A percentile compares a stretch with the other conserved stretches of the same genome.
Conservation (phyloP, 2,888 invertebrate species). For the Eupeodes luniger region DNA sequence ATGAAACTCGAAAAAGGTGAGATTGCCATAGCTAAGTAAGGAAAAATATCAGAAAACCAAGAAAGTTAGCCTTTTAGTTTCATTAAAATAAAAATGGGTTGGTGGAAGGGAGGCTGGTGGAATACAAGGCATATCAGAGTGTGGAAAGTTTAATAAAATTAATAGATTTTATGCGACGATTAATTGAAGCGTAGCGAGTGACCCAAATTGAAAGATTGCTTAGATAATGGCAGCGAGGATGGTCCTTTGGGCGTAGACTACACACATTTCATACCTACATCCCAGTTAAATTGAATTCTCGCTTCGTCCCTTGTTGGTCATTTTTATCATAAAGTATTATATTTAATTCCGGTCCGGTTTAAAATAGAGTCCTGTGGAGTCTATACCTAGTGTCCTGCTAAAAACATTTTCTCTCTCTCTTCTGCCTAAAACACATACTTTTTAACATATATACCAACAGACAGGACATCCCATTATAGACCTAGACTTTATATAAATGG, state of each 20-base stretch:
- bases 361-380: conserved; percentile 38
- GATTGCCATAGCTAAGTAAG: conserved; percentile 51
- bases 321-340: conserved; percentile 43
- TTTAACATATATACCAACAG: not conserved
- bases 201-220: conserved; percentile 71
- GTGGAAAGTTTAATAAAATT: conserved; percentile 71
- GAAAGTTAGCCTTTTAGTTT: conserved; percentile 56
- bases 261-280: not conserved
- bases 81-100: not conserved
- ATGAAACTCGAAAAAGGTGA: conserved; percentile 70
- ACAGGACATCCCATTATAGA: not conserved
- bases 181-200: conserved; percentile 71
- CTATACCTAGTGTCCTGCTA: not conserved
- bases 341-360: conserved; percentile 48
- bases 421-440: not conserved
- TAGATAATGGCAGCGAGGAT: conserved; percentile 18
- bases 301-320: conserved; percentile 28
- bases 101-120: no score
- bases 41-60: conserved; percentile 15
- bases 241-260: conserved; percentile 11
- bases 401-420: not conserved
- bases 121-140: conserved; percentile 22
- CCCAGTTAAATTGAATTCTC: conserved; percentile 55
- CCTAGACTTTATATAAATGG: conserved; percentile 1
- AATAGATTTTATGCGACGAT: conserved; percentile 71